Evolutionary conservation across 2,797 vertebrate genomes (phyloP).

Genomic region (Varecia variegata): DNA sequence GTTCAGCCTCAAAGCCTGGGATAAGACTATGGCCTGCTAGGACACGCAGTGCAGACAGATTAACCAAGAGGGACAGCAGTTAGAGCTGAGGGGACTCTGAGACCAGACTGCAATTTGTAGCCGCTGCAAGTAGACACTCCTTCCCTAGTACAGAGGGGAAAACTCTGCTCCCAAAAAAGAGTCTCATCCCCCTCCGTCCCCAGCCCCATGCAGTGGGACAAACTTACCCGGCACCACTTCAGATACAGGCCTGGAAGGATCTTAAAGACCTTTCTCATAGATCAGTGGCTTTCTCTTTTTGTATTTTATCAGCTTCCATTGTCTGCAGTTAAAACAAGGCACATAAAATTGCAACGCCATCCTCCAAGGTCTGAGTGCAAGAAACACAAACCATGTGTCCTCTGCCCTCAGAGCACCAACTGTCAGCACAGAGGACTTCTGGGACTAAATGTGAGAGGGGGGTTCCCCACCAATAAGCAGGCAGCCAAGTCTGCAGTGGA

Average conservation of each 20-base stretch:
- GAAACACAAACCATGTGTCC: neutral
- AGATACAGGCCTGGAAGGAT: neutral
- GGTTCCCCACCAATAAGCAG: neutral
- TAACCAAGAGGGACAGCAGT: neutral
- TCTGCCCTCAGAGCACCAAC: neutral
- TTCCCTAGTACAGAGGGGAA: neutral
- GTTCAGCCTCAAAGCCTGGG: neutral
- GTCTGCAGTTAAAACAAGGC: neutral
- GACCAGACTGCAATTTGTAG: neutral
- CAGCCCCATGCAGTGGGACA: neutral
- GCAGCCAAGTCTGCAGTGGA: neutral
- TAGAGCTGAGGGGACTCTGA: neutral
- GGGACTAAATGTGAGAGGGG: neutral
- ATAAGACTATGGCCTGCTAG: neutral
- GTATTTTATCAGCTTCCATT: neutral
- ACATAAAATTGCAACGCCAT: fast-evolving
- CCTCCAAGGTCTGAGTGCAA: neutral
- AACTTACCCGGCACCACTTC: neutral
- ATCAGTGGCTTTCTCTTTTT: neutral
- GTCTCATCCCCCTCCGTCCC: neutral
- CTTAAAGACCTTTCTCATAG: neutral
- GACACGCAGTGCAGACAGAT: neutral
- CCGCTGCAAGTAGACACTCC: neutral
- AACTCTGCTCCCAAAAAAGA: neutral
- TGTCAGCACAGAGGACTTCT: neutral